These are phyloP conservation scores for Spisula solida DNA, from an alignment of 2,888 invertebrate species.

Conservation along the genomic window DNA sequence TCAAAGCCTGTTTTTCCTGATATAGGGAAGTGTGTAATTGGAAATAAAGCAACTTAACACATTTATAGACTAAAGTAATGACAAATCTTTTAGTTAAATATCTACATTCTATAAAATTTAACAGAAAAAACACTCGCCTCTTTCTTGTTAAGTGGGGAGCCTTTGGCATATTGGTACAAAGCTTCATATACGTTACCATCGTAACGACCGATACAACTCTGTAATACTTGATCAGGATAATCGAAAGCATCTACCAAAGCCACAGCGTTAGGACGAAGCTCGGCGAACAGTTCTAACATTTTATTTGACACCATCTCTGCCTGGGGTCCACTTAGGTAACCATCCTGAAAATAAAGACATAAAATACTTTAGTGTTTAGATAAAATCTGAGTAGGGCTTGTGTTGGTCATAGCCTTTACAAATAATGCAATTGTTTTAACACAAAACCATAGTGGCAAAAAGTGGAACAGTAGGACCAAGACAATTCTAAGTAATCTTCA, in stretches of 20 bases:
- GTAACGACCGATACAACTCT: constrained; percentile 87
- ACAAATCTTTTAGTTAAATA: no score
- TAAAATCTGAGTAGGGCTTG: no score
- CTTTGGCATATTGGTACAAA: constrained; percentile 87
- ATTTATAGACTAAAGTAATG: no score
- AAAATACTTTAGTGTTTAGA: neutral
- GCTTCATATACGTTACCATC: constrained; percentile 88
- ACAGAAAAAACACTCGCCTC: constrained; percentile 79
- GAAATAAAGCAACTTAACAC: no score
- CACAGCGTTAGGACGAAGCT: constrained; percentile 95
- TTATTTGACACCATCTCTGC: constrained; percentile 90
- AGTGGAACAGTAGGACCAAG: no score
- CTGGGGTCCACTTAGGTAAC: constrained; percentile 88
- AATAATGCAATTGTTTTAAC: no score
- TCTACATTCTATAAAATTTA: neutral
- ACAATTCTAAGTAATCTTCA: no score
- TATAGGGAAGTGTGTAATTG: no score
- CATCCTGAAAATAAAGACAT: constrained; percentile 89
- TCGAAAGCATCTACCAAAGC: constrained; percentile 97
- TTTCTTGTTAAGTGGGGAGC: constrained; percentile 87
- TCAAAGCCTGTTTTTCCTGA: no score
- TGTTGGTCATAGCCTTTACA: no score
- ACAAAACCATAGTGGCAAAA: no score
- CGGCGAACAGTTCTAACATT: constrained; percentile 91
- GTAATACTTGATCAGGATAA: constrained; percentile 87